Percentiles rank a stretch among this genome's conserved stretches.
These are phyloP conservation scores for Thera obeliscata DNA, from an alignment of 2,888 invertebrate species.

Conservation along the genomic window DNA sequence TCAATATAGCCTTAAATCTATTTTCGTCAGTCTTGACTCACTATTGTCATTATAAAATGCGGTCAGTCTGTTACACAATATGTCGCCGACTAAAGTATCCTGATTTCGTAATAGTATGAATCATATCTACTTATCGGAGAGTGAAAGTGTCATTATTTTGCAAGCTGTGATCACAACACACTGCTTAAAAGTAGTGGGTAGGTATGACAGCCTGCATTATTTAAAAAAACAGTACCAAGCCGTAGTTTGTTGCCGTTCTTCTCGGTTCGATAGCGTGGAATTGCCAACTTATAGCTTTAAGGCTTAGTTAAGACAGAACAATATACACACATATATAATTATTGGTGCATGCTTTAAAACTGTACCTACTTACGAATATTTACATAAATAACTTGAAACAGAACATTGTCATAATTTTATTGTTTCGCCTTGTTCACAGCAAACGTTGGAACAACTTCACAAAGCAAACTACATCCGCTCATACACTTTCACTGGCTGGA, in stretches of 20 bases:
- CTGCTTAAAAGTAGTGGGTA: slow-evolving; percentile 8
- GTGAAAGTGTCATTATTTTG: slow-evolving; percentile 76
- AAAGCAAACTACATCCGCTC: slow-evolving; percentile 42
- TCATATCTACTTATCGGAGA: slow-evolving; percentile 59
- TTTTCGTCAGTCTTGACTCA: slow-evolving; percentile 47
- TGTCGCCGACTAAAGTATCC: slow-evolving; percentile 65
- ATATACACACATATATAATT: background rate
- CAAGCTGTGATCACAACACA: slow-evolving; percentile 27
- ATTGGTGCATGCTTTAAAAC: too few species aligned
- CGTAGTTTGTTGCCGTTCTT: too few species aligned
- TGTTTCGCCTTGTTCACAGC: slow-evolving; percentile 32
- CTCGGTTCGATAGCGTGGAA: too few species aligned
- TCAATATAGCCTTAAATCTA: slow-evolving; percentile 21
- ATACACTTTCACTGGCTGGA: slow-evolving; percentile 62
- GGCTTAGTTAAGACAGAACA: too few species aligned
- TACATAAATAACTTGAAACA: slow-evolving; percentile 15
- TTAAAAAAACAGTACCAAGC: too few species aligned
- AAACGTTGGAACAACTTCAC: slow-evolving; percentile 29
- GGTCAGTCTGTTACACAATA: slow-evolving; percentile 70
- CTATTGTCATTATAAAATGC: slow-evolving; percentile 63
- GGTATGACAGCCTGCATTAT: background rate
- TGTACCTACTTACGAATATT: background rate
- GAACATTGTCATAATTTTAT: slow-evolving; percentile 28
- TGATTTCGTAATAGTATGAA: slow-evolving; percentile 71
- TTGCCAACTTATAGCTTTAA: too few species aligned